Conservation (phyloP, 2,797 vertebrate species). For the Protosalanx chinensis region DNA sequence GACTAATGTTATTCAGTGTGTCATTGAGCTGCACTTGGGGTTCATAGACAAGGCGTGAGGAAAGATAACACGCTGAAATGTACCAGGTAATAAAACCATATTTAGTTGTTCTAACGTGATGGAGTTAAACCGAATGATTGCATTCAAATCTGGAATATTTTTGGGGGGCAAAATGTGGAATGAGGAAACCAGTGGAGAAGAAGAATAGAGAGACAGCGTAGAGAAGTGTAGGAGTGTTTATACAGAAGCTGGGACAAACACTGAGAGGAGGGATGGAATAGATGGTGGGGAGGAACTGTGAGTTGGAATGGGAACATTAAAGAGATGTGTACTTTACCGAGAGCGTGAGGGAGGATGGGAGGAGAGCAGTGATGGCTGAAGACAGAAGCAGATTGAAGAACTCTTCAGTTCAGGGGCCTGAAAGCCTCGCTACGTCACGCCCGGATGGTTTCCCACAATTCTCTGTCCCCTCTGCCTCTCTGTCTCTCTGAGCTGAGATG, state of each 20-base stretch:
- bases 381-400: constrained; percentile 32
- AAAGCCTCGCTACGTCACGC: constrained; percentile 33
- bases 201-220: neutral
- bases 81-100: constrained; percentile 17
- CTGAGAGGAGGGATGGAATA: neutral
- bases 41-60: constrained; percentile 15
- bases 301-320: neutral
- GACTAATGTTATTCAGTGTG: constrained; percentile 28
- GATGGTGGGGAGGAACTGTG: neutral
- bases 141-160: neutral
- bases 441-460: constrained; percentile 39
- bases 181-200: neutral
- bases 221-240: constrained; percentile 5
- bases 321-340: constrained; percentile 2
- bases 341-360: constrained; percentile 13
- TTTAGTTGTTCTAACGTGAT: neutral
- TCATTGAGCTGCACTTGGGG: constrained; percentile 30
- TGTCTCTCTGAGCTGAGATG: constrained; percentile 22
- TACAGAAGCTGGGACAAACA: neutral
- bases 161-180: neutral
- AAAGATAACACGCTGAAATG: constrained; percentile 19
- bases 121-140: neutral
- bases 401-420: constrained; percentile 30
- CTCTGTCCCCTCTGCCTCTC: constrained; percentile 28
- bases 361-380: constrained; percentile 20